Conservation (phyloP, 2,113 vertebrate species). For the Pithys albifrons region DNA sequence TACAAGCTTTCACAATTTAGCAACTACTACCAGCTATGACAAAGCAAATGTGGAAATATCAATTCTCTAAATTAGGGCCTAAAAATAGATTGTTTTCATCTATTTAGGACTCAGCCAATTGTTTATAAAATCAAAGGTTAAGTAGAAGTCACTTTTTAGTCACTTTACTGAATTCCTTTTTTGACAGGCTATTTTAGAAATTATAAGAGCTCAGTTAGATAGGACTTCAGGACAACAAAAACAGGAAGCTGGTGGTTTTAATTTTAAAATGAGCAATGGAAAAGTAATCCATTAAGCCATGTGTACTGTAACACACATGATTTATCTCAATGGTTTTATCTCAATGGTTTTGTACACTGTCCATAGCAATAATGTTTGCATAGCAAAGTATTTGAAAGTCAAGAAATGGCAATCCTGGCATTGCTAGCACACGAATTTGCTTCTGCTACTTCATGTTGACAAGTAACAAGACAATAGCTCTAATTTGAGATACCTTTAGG, state of each 20-base stretch:
- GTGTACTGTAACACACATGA: constrained; percentile 21
- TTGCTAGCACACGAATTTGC: neutral
- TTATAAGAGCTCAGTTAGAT: neutral
- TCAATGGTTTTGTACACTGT: neutral
- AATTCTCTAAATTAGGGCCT: constrained; percentile 49
- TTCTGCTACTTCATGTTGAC: neutral
- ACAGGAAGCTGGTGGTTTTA: constrained; percentile 46
- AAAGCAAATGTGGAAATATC: constrained; percentile 54
- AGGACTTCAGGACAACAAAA: constrained; percentile 33
- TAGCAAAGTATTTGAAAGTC: neutral
- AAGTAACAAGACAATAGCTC: neutral
- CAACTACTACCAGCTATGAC: constrained; percentile 26
- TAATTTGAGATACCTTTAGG: neutral
- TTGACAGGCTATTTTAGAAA: constrained; percentile 37
- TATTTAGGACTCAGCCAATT: constrained; percentile 16
- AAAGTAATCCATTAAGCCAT: constrained; percentile 58
- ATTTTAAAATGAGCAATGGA: constrained; percentile 57
- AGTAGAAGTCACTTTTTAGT: constrained; percentile 39
- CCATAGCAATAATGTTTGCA: neutral
- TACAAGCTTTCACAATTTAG: constrained; percentile 35
- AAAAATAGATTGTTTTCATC: constrained; percentile 51
- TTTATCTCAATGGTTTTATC: neutral
- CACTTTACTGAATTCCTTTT: constrained; percentile 31
- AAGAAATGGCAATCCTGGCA: neutral
- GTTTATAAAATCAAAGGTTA: constrained; percentile 56